Evolutionary conservation across 2,888 invertebrate genomes (phyloP), one percentile per base, ranked within the genome.

Genomic region (Silvanus unidentatus): DNA sequence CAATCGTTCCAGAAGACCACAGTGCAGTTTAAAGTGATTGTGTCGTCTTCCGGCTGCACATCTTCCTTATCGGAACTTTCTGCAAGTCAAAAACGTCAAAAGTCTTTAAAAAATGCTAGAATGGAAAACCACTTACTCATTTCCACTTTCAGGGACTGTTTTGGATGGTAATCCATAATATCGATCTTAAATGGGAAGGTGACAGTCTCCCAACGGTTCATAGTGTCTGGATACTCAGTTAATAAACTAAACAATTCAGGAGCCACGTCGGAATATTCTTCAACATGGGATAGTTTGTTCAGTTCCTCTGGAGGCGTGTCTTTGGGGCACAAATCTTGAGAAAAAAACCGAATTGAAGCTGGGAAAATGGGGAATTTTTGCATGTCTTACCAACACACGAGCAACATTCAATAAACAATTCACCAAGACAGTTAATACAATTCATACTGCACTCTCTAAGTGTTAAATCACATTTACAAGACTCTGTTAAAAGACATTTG

Each of bases 391-490:
- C 96, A 60, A 97, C 93, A 77, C 96, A 97, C 43, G 94, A 93
- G 68, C 97, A 97, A 73, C 97, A 97, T 71, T 96, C 94, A 53
- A 83, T 85, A 71, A 92, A 96, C 40, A 94, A 78, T 62, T 86
- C 84, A 55, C 86, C 87, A 45, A 97, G 78, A 66, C 97, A 97
- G 64, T 82, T 86, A 60, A 86, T 87, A 65, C 97, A 97, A 67
- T 95, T 93, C 63, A 88, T 88, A 74, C 94, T 95, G 68, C 95
- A 96, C n/a, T 88, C 86, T 67, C 92, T 93, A 68, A 89, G 90
- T 11, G 58, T 58, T 14, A 58, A 50, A 69, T 96, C 93, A 73
- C 97, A 97, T 71, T 94, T 94, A 75, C 97, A 97, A 40, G 93
- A 90, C 69, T 94, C 90, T 10, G 95, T 95, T 52, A 97, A 75